These are phyloP conservation scores for Coptotermes formosanus DNA, from an alignment of 1,140 invertebrate species.

Conservation along the genomic window DNA sequence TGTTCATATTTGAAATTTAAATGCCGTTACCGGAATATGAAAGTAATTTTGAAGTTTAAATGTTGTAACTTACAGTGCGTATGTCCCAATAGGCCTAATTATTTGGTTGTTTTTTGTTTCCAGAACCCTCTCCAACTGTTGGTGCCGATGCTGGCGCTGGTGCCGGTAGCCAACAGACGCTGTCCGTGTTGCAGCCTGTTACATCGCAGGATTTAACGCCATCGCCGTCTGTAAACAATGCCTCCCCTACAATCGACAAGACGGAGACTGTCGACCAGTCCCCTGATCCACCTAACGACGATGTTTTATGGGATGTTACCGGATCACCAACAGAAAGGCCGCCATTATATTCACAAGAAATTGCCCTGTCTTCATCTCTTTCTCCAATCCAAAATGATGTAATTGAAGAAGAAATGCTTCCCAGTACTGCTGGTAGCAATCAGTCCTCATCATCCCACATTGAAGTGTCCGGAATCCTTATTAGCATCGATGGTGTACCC, in stretches of 20 bases:
- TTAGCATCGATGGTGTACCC: neutral
- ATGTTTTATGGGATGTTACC: neutral
- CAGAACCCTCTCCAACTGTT: neutral
- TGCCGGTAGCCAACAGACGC: neutral
- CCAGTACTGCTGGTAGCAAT: neutral
- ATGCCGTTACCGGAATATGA: too few relatives aligned
- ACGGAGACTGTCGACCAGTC: slow-evolving; percentile 21
- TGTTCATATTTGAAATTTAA: too few relatives aligned
- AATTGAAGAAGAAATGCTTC: neutral
- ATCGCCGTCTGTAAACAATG: neutral
- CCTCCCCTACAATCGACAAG: neutral
- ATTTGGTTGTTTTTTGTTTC: neutral
- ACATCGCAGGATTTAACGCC: neutral
- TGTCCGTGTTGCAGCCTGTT: neutral
- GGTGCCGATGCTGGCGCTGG: neutral
- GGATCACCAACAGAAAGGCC: neutral
- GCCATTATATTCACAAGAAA: neutral
- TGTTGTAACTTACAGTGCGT: too few relatives aligned
- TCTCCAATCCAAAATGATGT: neutral
- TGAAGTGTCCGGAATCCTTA: neutral
- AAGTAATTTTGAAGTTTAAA: too few relatives aligned
- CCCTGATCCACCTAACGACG: neutral
- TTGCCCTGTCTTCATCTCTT: neutral
- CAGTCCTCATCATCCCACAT: neutral
- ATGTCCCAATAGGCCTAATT: too few relatives aligned